These are phyloP conservation scores for Drosophila kambysellisi DNA, from an alignment of 2,888 invertebrate species.

Conservation along the genomic window DNA sequence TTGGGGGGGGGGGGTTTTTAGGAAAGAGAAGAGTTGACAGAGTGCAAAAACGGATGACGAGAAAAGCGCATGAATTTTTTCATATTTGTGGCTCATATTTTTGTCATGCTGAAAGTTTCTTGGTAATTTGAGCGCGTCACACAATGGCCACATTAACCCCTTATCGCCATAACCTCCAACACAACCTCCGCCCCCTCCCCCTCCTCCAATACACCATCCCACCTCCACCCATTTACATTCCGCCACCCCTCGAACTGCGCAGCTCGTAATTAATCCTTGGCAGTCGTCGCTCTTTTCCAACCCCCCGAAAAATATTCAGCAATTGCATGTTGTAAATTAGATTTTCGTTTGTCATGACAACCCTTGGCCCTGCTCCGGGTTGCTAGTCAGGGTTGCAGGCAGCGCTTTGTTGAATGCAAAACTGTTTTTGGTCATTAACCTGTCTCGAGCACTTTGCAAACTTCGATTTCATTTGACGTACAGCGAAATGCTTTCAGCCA, in stretches of 20 bases:
- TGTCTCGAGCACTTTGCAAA: conserved; percentile 77
- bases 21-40: conserved; percentile 46
- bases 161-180: conserved; percentile 52
- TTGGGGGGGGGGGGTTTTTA: not conserved
- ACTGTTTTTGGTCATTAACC: conserved; percentile 80
- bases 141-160: conserved; percentile 72
- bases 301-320: conserved; percentile 45
- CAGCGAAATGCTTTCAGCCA: conserved; percentile 73
- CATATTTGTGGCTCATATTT: conserved; percentile 34
- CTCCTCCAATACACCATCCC: too few species aligned
- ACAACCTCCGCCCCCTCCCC: not conserved
- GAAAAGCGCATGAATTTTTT: conserved; percentile 47
- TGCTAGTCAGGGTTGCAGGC: conserved; percentile 47
- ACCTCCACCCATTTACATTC: not conserved
- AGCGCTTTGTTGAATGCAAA: conserved; percentile 75
- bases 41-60: conserved; percentile 8
- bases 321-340: conserved; percentile 79
- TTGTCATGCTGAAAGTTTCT: conserved; percentile 68
- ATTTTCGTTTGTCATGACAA: conserved; percentile 79
- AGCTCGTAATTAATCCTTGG: conserved; percentile 73
- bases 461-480: conserved; percentile 42
- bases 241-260: conserved; percentile 56
- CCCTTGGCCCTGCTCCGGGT: conserved; percentile 53
- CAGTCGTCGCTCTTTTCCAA: conserved; percentile 46
- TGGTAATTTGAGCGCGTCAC: conserved; percentile 67